These are phyloP conservation scores for Mythimna albipuncta DNA, from an alignment of 2,888 invertebrate genomes.

Conservation along the genomic window DNA sequence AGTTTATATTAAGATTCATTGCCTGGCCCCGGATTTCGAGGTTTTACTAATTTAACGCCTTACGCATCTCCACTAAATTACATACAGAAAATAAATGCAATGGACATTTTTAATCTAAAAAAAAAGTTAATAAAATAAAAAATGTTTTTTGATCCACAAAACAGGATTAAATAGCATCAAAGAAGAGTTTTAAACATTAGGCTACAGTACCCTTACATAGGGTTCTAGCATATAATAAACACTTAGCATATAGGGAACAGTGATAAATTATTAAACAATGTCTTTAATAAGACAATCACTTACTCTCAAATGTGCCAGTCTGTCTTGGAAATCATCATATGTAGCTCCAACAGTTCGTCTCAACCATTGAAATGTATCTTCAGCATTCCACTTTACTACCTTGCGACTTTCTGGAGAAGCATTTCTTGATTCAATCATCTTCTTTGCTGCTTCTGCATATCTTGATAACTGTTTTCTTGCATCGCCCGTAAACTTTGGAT, in stretches of 20 bases:
- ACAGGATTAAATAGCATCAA: background rate
- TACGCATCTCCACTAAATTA: too few species aligned
- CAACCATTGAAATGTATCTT: constrained; percentile 99
- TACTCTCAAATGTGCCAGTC: constrained; percentile 96
- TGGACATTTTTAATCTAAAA: too few species aligned
- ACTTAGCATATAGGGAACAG: background rate
- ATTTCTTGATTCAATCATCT: constrained; percentile 98
- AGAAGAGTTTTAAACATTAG: background rate
- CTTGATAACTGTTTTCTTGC: constrained; percentile 97
- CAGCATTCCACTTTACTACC: constrained; percentile 99
- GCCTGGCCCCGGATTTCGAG: too few species aligned
- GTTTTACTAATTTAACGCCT: too few species aligned
- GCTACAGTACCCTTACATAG: background rate
- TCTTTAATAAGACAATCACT: constrained; percentile 37
- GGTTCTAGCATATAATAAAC: background rate
- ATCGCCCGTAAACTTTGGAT: constrained; percentile 98
- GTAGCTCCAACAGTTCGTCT: constrained; percentile 97
- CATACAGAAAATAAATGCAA: too few species aligned
- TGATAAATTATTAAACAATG: background rate
- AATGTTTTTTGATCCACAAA: background rate
- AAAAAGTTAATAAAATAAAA: too few species aligned
- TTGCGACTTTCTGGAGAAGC: constrained; percentile 98
- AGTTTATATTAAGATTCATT: too few species aligned
- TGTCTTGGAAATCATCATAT: constrained; percentile 97
- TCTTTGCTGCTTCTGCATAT: constrained; percentile 99